Percentiles rank a stretch among this genome's conserved stretches.
Evolutionary conservation across 2,888 invertebrate genomes (phyloP).

Genomic region (Pycnomerus fuliginosus): DNA sequence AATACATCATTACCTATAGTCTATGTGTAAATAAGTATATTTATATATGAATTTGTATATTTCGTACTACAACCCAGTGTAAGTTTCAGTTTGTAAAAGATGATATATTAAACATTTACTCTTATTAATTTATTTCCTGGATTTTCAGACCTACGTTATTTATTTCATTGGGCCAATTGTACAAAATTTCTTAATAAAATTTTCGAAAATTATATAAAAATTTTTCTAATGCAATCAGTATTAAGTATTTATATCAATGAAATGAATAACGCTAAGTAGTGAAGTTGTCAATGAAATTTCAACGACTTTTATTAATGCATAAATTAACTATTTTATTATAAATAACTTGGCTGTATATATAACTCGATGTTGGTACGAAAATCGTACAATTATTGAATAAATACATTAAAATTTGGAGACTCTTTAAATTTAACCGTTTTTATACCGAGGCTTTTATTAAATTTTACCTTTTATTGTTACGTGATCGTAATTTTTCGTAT

Average conservation of each 20-base stretch:
- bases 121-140: constrained; percentile 31
- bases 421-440: background rate
- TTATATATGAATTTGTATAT: constrained; percentile 47
- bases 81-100: constrained; percentile 29
- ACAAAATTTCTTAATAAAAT: constrained; percentile 46
- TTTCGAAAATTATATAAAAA: constrained; percentile 36
- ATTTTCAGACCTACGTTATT: constrained; percentile 28
- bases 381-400: constrained; percentile 51
- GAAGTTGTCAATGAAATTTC: constrained; percentile 43
- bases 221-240: constrained; percentile 46
- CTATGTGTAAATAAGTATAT: constrained; percentile 46
- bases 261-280: constrained; percentile 20
- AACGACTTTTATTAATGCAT: constrained; percentile 45
- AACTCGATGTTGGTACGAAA: constrained; percentile 53
- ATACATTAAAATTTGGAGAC: constrained; percentile 28
- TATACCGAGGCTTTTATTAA: background rate
- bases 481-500: too few species aligned
- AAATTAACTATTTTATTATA: constrained; percentile 51
- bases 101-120: constrained; percentile 26
- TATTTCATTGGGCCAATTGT: constrained; percentile 39
- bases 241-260: constrained; percentile 33
- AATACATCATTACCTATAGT: constrained; percentile 25
- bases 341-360: constrained; percentile 51
- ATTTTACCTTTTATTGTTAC: background rate
- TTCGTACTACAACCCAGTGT: constrained; percentile 45